A percentile compares a stretch with the other conserved stretches of the same genome.
Conservation (phyloP, 2,113 vertebrate genomes). For the Pituophis catenifer region DNA sequence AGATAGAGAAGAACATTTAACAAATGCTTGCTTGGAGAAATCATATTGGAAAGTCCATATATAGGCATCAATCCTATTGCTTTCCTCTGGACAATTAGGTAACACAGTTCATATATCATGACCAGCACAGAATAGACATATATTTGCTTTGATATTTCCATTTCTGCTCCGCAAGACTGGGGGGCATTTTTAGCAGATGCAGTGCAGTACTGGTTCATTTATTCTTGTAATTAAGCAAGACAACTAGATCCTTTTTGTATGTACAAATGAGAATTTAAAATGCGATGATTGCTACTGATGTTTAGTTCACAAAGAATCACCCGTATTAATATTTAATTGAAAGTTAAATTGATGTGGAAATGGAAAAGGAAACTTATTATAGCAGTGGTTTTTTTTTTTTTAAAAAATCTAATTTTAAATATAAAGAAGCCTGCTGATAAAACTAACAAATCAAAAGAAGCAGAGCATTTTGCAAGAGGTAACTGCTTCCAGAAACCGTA, state of each 20-base stretch:
- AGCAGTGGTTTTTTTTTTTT: neutral
- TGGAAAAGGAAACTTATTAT: neutral
- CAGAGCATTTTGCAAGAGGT: neutral
- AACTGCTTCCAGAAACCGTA: neutral
- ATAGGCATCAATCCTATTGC: neutral
- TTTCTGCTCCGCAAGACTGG: neutral
- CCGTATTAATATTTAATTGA: neutral
- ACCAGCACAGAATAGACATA: neutral
- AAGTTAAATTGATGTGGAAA: neutral
- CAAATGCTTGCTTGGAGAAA: neutral
- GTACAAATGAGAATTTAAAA: neutral
- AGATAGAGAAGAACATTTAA: neutral
- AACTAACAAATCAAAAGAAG: neutral
- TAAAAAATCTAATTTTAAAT: neutral
- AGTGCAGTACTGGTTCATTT: neutral
- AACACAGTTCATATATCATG: neutral
- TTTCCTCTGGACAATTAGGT: neutral
- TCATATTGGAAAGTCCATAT: neutral
- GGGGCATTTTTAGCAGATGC: neutral
- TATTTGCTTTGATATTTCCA: neutral
- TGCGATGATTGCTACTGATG: neutral
- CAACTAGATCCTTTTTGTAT: neutral
- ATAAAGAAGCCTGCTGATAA: neutral
- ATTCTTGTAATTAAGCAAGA: neutral
- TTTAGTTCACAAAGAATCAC: neutral